phyloP scores from a whole-genome alignment of 1,140 invertebrate species.

The Drosophila neocordata region DNA sequence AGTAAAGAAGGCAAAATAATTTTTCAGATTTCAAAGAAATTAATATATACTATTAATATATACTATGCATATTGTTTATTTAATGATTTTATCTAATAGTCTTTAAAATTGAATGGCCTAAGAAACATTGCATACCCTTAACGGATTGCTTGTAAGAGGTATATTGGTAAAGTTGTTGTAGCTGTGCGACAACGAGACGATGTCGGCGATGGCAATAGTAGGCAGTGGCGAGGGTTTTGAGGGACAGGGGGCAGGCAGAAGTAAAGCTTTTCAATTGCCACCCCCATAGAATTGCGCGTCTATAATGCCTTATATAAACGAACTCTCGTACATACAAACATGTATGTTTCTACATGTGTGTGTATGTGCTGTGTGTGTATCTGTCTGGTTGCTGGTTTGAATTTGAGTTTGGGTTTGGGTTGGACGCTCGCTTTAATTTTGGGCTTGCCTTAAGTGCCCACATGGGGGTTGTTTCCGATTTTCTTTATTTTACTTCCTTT shows the following conservation, averaged over 20 bases:
- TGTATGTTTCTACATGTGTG: conserved; percentile 7
- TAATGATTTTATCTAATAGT: too few relatives aligned
- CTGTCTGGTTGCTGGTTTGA: conserved; percentile 43
- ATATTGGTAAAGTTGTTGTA: conserved; percentile 15
- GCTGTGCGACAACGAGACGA: conserved; percentile 18
- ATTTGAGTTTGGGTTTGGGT: conserved; percentile 38
- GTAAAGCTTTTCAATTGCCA: conserved; percentile 81
- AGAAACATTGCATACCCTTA: background rate
- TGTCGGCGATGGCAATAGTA: conserved; percentile 36
- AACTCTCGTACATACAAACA: conserved; percentile 22
- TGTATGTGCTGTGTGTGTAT: conserved; percentile 37
- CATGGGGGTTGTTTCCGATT: conserved; percentile 73
- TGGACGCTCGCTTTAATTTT: conserved; percentile 72
- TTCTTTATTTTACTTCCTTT: conserved; percentile 11
- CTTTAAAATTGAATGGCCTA: background rate
- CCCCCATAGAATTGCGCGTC: conserved; percentile 72
- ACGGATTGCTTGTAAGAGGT: background rate
- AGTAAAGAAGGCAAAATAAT: background rate
- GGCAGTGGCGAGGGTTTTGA: conserved; percentile 11
- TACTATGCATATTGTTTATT: too few relatives aligned
- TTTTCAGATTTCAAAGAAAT: too few relatives aligned
- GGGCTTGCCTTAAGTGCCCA: conserved; percentile 78
- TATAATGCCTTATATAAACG: conserved; percentile 78
- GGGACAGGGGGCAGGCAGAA: conserved; percentile 41
- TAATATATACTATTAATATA: too few relatives aligned